Percentiles rank a stretch among this genome's conserved stretches.
These are phyloP conservation scores for Xenopus laevis DNA, from an alignment of 2,113 vertebrate genomes.

Conservation along the genomic window DNA sequence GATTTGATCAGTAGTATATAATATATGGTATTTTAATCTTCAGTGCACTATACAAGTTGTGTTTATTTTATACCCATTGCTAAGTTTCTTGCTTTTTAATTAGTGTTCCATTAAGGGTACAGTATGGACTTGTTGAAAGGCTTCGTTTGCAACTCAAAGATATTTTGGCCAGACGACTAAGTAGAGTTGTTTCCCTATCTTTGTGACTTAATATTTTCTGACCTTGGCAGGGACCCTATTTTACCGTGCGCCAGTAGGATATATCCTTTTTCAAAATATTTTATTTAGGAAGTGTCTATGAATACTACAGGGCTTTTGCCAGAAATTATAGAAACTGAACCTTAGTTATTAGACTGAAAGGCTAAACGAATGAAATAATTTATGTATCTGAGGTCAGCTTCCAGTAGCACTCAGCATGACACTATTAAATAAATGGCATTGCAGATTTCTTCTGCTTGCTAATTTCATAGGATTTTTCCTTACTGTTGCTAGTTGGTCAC, in stretches of 20 bases:
- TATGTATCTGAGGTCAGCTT: neutral
- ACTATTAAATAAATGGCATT: neutral
- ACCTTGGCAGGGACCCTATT: neutral
- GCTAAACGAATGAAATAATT: neutral
- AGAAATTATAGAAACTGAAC: neutral
- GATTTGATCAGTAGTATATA: no score
- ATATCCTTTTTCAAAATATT: constrained; percentile 4
- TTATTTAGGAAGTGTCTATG: constrained; percentile 1
- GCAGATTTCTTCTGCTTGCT: neutral
- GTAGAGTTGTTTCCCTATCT: neutral
- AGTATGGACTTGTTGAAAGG: no score
- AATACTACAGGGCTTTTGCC: neutral
- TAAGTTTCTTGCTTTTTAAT: no score
- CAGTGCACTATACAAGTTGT: no score
- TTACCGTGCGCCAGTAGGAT: neutral
- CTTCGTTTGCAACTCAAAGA: neutral
- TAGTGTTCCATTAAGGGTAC: no score
- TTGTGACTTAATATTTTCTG: neutral
- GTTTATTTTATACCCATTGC: no score
- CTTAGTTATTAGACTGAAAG: neutral
- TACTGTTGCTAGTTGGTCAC: neutral
- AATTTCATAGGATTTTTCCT: neutral
- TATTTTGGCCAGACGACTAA: neutral
- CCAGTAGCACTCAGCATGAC: neutral
- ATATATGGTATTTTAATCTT: no score